These are phyloP conservation scores for Druceiella hillmani DNA, from an alignment of 2,888 invertebrate species.

Conservation along the genomic window DNA sequence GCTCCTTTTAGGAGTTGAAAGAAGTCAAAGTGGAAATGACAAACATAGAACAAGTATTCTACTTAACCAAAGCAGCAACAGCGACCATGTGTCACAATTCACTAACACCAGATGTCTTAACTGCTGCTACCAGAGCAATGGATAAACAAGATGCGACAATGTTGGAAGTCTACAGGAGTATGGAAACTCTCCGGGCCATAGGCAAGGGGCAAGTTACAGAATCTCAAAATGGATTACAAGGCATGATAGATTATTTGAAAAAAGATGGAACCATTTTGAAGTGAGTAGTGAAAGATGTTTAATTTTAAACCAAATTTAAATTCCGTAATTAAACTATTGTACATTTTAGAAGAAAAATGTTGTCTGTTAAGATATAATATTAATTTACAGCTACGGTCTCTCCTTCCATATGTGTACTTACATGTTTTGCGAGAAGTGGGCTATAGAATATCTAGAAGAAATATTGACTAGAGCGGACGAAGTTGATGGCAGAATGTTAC, in stretches of 20 bases:
- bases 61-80: constrained; percentile 58
- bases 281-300: too few relatives aligned
- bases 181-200: constrained; percentile 62
- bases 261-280: constrained; percentile 76
- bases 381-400: constrained; percentile 66
- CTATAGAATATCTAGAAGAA: constrained; percentile 79
- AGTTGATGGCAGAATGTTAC: constrained; percentile 79
- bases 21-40: constrained; percentile 36
- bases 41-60: constrained; percentile 55
- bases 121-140: constrained; percentile 51
- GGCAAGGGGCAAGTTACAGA: constrained; percentile 68
- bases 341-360: neutral
- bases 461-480: constrained; percentile 95
- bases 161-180: constrained; percentile 69
- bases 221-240: constrained; percentile 63
- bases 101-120: constrained; percentile 44
- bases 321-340: too few relatives aligned
- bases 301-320: too few relatives aligned
- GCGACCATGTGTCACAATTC: constrained; percentile 51
- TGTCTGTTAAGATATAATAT: constrained; percentile 9
- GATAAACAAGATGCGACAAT: constrained; percentile 62
- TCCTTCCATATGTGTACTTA: constrained; percentile 78
- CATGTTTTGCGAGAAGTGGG: constrained; percentile 56
- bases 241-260: constrained; percentile 70
- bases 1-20: constrained; percentile 33